phyloP scores from a whole-genome alignment of 2,797 vertebrate species.

The Myotis pilosus region DNA sequence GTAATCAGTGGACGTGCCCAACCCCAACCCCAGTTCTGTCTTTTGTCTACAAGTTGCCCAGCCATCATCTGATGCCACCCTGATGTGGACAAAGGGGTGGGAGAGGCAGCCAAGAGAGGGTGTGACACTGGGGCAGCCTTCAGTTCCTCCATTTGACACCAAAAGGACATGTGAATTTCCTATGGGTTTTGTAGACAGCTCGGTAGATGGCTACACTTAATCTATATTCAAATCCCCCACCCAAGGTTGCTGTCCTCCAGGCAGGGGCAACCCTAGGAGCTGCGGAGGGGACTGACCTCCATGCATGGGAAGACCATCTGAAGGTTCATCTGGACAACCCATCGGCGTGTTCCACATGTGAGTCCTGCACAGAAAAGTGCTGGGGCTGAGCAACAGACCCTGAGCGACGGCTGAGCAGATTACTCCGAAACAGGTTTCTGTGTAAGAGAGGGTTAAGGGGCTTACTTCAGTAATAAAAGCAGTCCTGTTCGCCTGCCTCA shows the following conservation, averaged over 20 bases:
- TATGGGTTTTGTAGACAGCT: not conserved
- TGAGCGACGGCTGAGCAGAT: too few relatives aligned
- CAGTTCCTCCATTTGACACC: not conserved
- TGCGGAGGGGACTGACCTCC: not conserved
- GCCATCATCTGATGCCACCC: not conserved
- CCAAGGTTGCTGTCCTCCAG: not conserved
- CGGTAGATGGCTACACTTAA: not conserved
- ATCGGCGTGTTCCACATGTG: rapidly evolving
- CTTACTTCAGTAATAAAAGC: too few relatives aligned
- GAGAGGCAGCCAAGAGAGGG: not conserved
- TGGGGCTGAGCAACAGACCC: too few relatives aligned
- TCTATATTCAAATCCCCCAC: not conserved
- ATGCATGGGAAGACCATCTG: not conserved
- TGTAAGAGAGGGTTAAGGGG: too few relatives aligned
- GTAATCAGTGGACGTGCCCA: not conserved
- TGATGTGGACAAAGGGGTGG: not conserved
- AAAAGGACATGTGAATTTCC: not conserved
- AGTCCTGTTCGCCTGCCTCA: too few relatives aligned
- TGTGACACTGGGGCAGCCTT: not conserved
- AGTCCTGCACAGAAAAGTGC: too few relatives aligned
- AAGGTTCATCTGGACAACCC: not conserved
- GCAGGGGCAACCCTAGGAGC: not conserved
- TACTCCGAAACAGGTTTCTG: too few relatives aligned
- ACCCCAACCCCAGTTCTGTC: not conserved
- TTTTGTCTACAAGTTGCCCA: not conserved